Base-by-base conservation (phyloP, 2,113 vertebrate species). In the Rana temporaria region DNA sequence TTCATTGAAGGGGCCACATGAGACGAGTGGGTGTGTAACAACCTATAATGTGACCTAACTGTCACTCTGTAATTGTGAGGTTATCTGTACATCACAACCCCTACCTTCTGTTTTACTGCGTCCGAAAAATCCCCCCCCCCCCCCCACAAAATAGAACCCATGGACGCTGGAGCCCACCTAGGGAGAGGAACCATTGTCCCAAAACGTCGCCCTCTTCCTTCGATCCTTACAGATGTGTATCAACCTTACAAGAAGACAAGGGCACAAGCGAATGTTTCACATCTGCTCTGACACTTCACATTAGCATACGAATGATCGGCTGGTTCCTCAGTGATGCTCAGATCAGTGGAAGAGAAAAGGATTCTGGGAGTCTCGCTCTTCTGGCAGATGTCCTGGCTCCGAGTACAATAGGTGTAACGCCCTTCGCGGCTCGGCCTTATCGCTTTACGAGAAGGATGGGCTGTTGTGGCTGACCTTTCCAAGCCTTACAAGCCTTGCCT, bases 201-300 rank as follows among this genome's bases (percentile, higher is more conserved):
- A 87, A 87, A 91, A 90, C 86, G 85, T 85, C 88, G 57, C 86
- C 86, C 86, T 83, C 85, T 86, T 88, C 90, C 89, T 89, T 89
- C 18, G 84, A 86, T 78, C 20, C 85, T 90, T 89, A 88, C 89
- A 93, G 91, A 86, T 87, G 24, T 91, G 95, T 95, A 95, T 95
- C 92, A 94, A 94, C 95, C 96, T 97, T 95, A 97, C 96, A 96
- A 97, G 94, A 90, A 94, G 94, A 91, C 94, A 95, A 95, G 94
- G 95, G 92, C 91, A 91, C 91, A 95, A 94, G 92, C 94, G 94
- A 97, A 96, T 95, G 96, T 95, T 96, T 95, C 95, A 95, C 97
- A 99, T 97, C 97, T 99, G 97, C 94, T 97, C 88, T 84, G 6
- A n/a, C 86, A 30, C 88, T 89, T 17, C 76, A 17, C 79, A 97